Evolutionary conservation across 2,113 vertebrate species (phyloP), one percentile per base, ranked within the genome.

Genomic region (Rutilus rutilus): DNA sequence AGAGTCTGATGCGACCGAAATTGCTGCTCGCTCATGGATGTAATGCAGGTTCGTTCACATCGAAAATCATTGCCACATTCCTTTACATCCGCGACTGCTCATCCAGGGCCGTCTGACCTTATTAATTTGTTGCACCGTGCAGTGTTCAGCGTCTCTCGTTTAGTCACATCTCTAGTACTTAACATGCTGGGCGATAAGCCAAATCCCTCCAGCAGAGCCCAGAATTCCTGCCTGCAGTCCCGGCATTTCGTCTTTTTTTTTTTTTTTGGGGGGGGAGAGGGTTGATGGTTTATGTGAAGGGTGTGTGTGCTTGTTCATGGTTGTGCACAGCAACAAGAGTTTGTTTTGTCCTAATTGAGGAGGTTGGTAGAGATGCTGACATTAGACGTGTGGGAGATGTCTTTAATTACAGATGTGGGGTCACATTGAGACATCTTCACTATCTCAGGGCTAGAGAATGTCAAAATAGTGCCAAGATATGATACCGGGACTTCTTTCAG

Each of bases 381-480:
- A 85, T 50, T 47, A 52, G 82, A n/a, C 17, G 54, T 64, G 39
- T 65, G 79, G 36, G 86, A 84, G 85, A 85, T 77, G 74, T 52
- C 85, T 89, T 84, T 57, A 86, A 88, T 90, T 86, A 90, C 65
- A 33, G 47, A 84, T 54, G 52, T 78, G 75, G 74, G 74, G 86
- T 90, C 84, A 87, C 57, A 42, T 2, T 23, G 27, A 71, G 69
- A 73, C 47, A 62, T 65, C 33, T 83, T 62, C 42, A 67, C 65
- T 59, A 83, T 30, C 54, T 88, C 80, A 62, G 76, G 67, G 50
- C 39, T 17, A 36, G 75, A 82, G 90, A 90, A 89, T 90, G 75
- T 74, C 84, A 42, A 21, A 33, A 59, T 27, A 11, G 9, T 84
- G 83, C 86, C 85, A 87, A 77, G 69, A 86, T 15, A 42, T 17